These are phyloP conservation scores for Odobenus rosmarus DNA, from an alignment of 2,113 vertebrate species.

Conservation along the genomic window DNA sequence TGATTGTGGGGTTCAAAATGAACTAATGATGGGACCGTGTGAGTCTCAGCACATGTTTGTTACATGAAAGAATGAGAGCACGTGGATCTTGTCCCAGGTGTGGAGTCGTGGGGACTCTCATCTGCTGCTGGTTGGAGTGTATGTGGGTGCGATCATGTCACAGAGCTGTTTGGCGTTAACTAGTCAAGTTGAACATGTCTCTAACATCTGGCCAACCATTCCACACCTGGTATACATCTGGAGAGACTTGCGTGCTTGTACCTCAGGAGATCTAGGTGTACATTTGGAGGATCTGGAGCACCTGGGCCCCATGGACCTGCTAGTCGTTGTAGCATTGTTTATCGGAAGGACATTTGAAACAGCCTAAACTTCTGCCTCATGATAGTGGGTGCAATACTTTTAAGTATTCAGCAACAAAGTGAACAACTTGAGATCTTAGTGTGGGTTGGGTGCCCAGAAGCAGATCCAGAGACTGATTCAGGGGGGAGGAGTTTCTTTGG, in stretches of 20 bases:
- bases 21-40: too few species aligned
- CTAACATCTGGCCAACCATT: not conserved
- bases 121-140: too few species aligned
- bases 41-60: not conserved
- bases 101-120: not conserved
- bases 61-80: not conserved
- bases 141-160: accelerated
- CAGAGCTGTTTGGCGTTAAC: not conserved
- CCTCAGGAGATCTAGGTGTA: not conserved
- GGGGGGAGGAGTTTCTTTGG: not conserved
- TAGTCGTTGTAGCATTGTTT: not conserved
- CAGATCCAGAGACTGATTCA: not conserved
- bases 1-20: not conserved
- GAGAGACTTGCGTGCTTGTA: not conserved
- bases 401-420: not conserved
- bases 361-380: accelerated
- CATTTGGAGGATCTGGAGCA: accelerated
- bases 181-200: not conserved
- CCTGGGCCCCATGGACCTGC: not conserved
- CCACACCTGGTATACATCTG: not conserved
- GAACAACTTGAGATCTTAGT: not conserved
- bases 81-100: not conserved
- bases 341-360: not conserved
- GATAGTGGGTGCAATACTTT: accelerated
- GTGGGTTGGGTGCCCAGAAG: not conserved